Evolutionary conservation across 2,888 invertebrate genomes (phyloP).

Genomic region (Falcaria lacertinaria): DNA sequence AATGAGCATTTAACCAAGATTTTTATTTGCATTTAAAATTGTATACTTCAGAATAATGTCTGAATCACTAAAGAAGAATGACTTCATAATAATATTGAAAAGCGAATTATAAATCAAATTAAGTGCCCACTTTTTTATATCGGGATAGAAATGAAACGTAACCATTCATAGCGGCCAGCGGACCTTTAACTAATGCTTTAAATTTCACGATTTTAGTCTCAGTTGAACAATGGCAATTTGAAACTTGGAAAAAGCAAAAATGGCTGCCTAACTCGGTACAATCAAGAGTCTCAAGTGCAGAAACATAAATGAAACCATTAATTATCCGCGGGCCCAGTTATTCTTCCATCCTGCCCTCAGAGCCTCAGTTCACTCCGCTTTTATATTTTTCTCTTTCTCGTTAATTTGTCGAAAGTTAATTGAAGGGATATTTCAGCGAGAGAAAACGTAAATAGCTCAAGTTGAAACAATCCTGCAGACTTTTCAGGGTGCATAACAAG

Average conservation of each 20-base stretch:
- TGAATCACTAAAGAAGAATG: too few species aligned
- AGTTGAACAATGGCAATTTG: slow-evolving; percentile 67
- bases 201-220: slow-evolving; percentile 54
- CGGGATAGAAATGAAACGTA: background rate
- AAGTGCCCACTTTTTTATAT: background rate
- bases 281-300: slow-evolving; percentile 75
- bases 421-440: slow-evolving; percentile 57
- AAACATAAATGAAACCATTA: slow-evolving; percentile 79
- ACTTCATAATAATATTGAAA: background rate
- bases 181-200: slow-evolving; percentile 30
- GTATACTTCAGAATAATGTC: too few species aligned
- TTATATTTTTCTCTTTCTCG: slow-evolving; percentile 62
- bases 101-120: background rate
- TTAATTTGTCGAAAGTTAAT: slow-evolving; percentile 69
- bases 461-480: slow-evolving; percentile 39
- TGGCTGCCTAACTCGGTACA: slow-evolving; percentile 65
- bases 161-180: slow-evolving; percentile 30
- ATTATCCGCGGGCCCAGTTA: slow-evolving; percentile 74
- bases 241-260: slow-evolving; percentile 61
- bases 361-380: slow-evolving; percentile 34
- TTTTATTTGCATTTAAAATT: too few species aligned
- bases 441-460: slow-evolving; percentile 49
- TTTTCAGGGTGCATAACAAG: slow-evolving; percentile 42
- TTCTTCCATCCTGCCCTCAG: slow-evolving; percentile 50
- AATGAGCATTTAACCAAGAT: too few species aligned